These are phyloP conservation scores for Ephestia elutella DNA, from an alignment of 1,140 invertebrate genomes.

Conservation along the genomic window DNA sequence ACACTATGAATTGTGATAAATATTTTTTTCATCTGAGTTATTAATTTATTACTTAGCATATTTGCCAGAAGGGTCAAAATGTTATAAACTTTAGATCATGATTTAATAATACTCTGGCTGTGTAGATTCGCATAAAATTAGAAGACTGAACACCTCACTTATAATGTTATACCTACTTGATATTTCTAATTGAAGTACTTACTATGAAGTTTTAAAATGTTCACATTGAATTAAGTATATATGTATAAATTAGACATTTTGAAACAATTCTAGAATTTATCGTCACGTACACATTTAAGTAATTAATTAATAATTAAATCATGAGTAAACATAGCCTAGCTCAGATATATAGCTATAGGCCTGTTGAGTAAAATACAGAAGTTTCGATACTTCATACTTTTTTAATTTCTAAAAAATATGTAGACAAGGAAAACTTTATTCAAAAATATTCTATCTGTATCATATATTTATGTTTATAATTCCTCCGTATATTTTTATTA, in stretches of 20 bases:
- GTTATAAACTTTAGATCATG: background rate
- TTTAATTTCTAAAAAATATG: too few species aligned
- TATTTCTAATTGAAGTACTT: constrained; percentile 45
- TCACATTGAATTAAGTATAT: constrained; percentile 1
- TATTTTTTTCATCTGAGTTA: constrained; percentile 30
- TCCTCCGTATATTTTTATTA: too few species aligned
- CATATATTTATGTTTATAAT: too few species aligned
- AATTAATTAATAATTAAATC: too few species aligned
- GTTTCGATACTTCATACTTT: too few species aligned
- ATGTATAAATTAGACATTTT: background rate
- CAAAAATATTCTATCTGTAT: too few species aligned
- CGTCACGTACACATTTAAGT: background rate
- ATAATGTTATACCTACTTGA: constrained; percentile 38
- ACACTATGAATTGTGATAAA: constrained; percentile 50
- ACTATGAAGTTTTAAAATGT: constrained; percentile 15
- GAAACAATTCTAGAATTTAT: background rate
- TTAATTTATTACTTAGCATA: constrained; percentile 18
- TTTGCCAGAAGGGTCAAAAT: background rate
- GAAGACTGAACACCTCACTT: constrained; percentile 57
- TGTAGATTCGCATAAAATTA: constrained; percentile 38
- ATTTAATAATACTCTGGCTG: constrained; percentile 6
- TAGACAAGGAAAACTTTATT: too few species aligned
- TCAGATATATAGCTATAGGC: too few species aligned
- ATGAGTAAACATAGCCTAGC: too few species aligned
- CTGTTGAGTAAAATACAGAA: too few species aligned